phyloP scores from a whole-genome alignment of 1,140 invertebrate species.

The Phymorhynchus buccinoides region DNA sequence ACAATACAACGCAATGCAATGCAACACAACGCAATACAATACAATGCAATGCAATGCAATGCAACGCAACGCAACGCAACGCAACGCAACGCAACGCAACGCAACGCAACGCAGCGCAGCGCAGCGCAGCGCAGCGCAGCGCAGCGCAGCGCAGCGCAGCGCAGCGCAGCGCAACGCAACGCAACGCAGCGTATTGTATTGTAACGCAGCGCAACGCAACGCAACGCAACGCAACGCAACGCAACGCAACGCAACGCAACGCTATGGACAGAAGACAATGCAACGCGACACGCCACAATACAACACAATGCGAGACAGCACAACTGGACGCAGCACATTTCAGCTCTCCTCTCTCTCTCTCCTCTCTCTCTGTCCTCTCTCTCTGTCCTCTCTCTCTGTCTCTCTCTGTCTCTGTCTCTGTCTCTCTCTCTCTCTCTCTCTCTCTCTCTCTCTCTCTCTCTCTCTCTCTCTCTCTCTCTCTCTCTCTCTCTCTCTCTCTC shows the following conservation, averaged over 20 bases:
- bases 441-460: not conserved
- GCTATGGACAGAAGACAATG: too few relatives aligned
- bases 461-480: not conserved
- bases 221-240: slow-evolving; percentile 10
- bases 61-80: slow-evolving; percentile 29
- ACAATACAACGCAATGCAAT: too few relatives aligned
- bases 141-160: not conserved
- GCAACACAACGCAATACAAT: not conserved
- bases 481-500: not conserved
- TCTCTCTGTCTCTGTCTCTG: not conserved
- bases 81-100: slow-evolving; percentile 33
- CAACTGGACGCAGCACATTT: not conserved
- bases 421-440: not conserved
- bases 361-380: not conserved
- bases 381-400: not conserved
- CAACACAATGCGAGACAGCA: not conserved
- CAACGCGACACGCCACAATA: not conserved
- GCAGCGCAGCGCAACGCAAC: not conserved
- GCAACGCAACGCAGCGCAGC: slow-evolving; percentile 21
- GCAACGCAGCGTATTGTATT: too few relatives aligned
- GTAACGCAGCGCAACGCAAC: not conserved
- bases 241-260: slow-evolving; percentile 10
- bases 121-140: not conserved
- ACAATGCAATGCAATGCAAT: not conserved
- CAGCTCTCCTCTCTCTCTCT: not conserved